phyloP scores from a whole-genome alignment of 2,888 invertebrate genomes.

The Odontothrips loti region DNA sequence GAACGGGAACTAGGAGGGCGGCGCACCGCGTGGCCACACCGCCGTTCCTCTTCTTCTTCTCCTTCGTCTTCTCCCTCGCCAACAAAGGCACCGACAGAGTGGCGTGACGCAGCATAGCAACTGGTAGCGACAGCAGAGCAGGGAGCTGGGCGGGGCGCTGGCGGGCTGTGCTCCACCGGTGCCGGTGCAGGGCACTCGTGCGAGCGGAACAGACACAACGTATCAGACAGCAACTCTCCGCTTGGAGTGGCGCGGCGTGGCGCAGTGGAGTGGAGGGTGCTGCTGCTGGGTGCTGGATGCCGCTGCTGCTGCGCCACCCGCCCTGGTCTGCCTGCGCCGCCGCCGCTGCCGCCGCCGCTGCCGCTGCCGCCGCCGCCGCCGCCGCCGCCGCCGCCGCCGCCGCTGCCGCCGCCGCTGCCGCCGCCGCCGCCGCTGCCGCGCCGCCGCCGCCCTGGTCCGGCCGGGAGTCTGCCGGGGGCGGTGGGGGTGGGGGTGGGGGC shows the following conservation, averaged over 20 bases:
- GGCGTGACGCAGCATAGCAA: neutral
- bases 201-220: slow-evolving; percentile 12
- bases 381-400: no score
- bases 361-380: no score
- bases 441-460: neutral
- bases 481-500: neutral
- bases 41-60: neutral
- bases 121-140: slow-evolving; percentile 4
- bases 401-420: no score
- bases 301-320: neutral
- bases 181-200: slow-evolving; percentile 1
- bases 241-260: neutral
- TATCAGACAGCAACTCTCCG: neutral
- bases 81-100: neutral
- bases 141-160: neutral
- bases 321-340: no score
- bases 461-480: neutral
- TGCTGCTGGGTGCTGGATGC: neutral
- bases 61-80: neutral
- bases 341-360: no score
- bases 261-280: neutral
- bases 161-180: neutral
- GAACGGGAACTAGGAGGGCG: no score
- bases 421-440: no score
- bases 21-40: neutral